Conservation (phyloP, 1,140 invertebrate species). For the Scaptomyza pallida region DNA sequence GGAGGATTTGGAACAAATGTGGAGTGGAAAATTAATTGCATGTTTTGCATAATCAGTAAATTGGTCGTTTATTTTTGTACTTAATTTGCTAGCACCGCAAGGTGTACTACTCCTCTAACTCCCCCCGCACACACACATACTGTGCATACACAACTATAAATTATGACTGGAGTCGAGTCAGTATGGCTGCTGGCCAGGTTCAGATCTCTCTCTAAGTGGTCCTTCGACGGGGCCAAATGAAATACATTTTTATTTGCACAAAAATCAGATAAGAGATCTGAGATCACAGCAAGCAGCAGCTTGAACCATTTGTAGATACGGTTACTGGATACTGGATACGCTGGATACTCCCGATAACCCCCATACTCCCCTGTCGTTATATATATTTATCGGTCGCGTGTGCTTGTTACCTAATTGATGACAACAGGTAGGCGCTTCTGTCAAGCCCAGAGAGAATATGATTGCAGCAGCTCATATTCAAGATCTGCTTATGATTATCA, state of each 20-base stretch:
- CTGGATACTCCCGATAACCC: not conserved
- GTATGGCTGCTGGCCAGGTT: not conserved
- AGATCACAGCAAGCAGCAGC: conserved; percentile 41
- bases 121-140: conserved; percentile 11
- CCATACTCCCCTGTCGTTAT: conserved; percentile 19
- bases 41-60: conserved; percentile 83
- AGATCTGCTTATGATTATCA: conserved; percentile 58
- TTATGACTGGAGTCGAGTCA: conserved; percentile 59
- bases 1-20: conserved; percentile 44
- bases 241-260: conserved; percentile 78
- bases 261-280: conserved; percentile 75
- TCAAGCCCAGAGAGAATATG: conserved; percentile 49
- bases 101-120: conserved; percentile 1
- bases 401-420: conserved; percentile 84
- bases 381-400: conserved; percentile 83
- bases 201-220: conserved; percentile 7
- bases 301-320: conserved; percentile 43
- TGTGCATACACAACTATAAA: conserved; percentile 48
- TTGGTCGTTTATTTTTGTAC: conserved; percentile 79
- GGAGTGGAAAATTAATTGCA: conserved; percentile 76
- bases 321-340: conserved; percentile 32
- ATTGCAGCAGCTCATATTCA: conserved; percentile 34
- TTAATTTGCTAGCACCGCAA: conserved; percentile 69
- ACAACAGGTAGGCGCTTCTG: conserved; percentile 83
- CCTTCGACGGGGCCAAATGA: conserved; percentile 50